Evolutionary conservation across 2,888 invertebrate species (phyloP).

Genomic region (Incurvaria masculella): DNA sequence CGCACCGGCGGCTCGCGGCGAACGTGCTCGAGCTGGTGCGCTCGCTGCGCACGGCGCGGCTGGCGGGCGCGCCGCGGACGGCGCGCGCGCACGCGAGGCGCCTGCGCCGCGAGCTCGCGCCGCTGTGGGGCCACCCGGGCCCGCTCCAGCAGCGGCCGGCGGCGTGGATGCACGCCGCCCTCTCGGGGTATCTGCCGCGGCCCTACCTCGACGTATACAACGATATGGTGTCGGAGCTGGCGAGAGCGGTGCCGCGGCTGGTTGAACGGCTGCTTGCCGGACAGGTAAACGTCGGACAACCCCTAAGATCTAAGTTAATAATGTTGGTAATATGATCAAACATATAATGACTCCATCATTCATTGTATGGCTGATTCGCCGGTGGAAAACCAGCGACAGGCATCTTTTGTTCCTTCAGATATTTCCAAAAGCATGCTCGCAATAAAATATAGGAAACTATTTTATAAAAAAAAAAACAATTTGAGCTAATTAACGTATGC

Average conservation of each 20-base stretch:
- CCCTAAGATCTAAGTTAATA: too few relatives aligned
- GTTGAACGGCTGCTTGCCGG: constrained; percentile 21
- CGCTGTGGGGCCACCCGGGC: constrained; percentile 3
- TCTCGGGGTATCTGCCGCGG: constrained; percentile 23
- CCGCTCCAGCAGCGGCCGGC: constrained; percentile 17
- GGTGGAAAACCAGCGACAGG: too few relatives aligned
- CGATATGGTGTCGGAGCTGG: constrained; percentile 24
- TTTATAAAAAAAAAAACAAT: too few relatives aligned
- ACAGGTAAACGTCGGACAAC: too few relatives aligned
- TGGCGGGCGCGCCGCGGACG: constrained; percentile 17
- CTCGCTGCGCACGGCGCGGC: constrained; percentile 25
- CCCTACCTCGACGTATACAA: constrained; percentile 21
- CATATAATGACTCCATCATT: too few relatives aligned
- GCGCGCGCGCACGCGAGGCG: constrained; percentile 18
- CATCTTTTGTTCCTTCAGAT: too few relatives aligned
- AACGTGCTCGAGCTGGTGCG: constrained; percentile 22
- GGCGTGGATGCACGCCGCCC: constrained; percentile 27
- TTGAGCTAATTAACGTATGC: too few relatives aligned
- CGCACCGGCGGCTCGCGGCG: constrained; percentile 26
- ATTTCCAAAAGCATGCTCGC: too few relatives aligned
- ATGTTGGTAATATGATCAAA: too few relatives aligned
- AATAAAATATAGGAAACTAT: too few relatives aligned
- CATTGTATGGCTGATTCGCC: too few relatives aligned
- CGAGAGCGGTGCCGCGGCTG: constrained; percentile 24
- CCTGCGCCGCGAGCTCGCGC: constrained; percentile 18